Base-by-base conservation (phyloP, 1,140 invertebrate genomes). In the Phymorhynchus buccinoides region DNA sequence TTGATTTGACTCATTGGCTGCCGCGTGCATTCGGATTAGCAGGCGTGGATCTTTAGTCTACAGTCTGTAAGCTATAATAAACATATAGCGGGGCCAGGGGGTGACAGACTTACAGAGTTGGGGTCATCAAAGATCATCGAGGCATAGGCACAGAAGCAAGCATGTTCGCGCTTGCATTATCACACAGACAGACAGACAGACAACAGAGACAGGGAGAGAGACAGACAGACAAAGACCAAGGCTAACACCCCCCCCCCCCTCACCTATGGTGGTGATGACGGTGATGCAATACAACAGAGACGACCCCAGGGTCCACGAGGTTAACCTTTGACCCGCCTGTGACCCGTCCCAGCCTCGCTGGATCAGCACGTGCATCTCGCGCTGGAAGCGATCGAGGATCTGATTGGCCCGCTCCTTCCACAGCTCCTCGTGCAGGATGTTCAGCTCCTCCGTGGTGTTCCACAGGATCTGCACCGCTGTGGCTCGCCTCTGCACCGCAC, bases 191-290 rank as follows among this genome's bases (percentile, higher is more conserved):
- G n/a, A n/a, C n/a, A n/a, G n/a, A n/a, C n/a, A n/a, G n/a, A n/a
- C n/a, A n/a, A n/a, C n/a, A n/a, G n/a, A n/a, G n/a, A n/a, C n/a
- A n/a, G n/a, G n/a, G n/a, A n/a, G n/a, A n/a, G n/a, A n/a, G n/a
- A n/a, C n/a, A n/a, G n/a, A n/a, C n/a, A n/a, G n/a, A n/a, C n/a
- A n/a, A n/a, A n/a, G n/a, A n/a, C n/a, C n/a, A n/a, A n/a, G n/a
- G n/a, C n/a, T n/a, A n/a, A n/a, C n/a, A n/a, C 56, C 56, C 44
- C 7, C 44, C 44, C 44, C 44, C 44, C 6, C 6, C n/a, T 1
- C 30, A 75, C 73, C 73, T 18, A 75, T 75, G 9, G 73, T 75
- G 37, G 73, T 75, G 73, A 75, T 75, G 73, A 75, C 73, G 73
- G 73, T 75, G 32, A 75, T 27, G 37, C 27, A 37, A 37, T 75